Evolutionary conservation across 1,140 invertebrate species (phyloP), one percentile per base, ranked within the genome.

Genomic region (Drosophila repleta): DNA sequence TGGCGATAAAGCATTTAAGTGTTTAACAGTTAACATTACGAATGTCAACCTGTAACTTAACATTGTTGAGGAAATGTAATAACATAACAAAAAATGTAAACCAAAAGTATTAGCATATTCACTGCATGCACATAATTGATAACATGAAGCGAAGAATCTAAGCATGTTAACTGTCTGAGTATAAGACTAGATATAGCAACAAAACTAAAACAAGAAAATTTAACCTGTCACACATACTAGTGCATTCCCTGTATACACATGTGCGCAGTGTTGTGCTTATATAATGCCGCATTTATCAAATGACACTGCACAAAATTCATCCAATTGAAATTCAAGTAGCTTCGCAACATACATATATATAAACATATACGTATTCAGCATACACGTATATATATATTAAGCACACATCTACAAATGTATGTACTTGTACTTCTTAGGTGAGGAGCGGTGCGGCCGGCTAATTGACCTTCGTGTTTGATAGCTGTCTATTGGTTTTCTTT

Each of bases 221-320:
- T 4, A 43, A 43, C 2, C 8, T 26, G 24, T 55, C 17, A 41
- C 53, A n/a, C 29, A 32, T 62, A 41, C 29, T 29, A 39, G 15
- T 56, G 41, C 35, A 58, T 49, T 13, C 49, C 13, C 21, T 52
- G 43, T 15, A 17, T 43, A 26, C n/a, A 32, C 32, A 52, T 26
- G 29, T 43, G 24, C 21, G 11, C 41, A 49, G 18, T 72, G 55
- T 64, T 70, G 37, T 24, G 35, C 55, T 88, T 83, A 88, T 88
- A 82, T 83, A 88, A 87, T 68, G 71, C 4, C 79, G 57, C 53
- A 71, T 18, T 76, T 73, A 49, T 64, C 51, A 52, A 61, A 51
- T 87, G 83, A 88, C 75, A 67, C 20, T 52, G 75, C 83, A 67
- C 21, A 72, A 72, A 87, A 72, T 35, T 45, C 6, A 67, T 24